Base-by-base conservation (phyloP, 2,888 invertebrate species). In the Ornithoptera priamus region DNA sequence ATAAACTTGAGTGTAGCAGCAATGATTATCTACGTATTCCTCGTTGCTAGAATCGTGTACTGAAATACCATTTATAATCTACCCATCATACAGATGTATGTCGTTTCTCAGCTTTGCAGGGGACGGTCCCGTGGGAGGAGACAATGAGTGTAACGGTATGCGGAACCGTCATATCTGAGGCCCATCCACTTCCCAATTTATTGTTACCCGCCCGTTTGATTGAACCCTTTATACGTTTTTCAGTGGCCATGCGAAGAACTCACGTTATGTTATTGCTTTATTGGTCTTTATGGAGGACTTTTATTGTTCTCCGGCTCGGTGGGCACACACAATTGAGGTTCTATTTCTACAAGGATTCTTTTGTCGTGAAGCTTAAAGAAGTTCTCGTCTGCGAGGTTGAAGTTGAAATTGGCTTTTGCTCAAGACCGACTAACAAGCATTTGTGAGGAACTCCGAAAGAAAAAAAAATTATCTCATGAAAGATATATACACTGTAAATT, bases 91-190 rank as follows among this genome's bases (percentile, higher is more conserved):
- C 57, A 62, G 66, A 56, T 39, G 58, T 66, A 30, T 62, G 67
- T 58, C 65, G 74, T 72, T 73, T 72, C 72, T 72, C 64, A 22
- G 53, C 58, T 36, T 53, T 59, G 50, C 68, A 64, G 65, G 61
- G 20, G 61, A 59, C 42, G 39, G 71, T 68, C 74, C 83, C 82
- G 87, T 85, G 85, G 85, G 86, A 79, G 85, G 72, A 77, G 76
- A 80, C 80, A 85, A 85, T 80, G 87, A 85, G 88, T 86, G 86
- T 87, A 88, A 81, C 82, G 88, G 89, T 76, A 90, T 84, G 88
- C 90, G 90, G 90, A 90, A 89, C 81, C 79, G 81, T 79, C 70
- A 70, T 62, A 70, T 65, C 73, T 70, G 46, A 63, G 50, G 70
- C 71, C 68, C 69, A 65, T 74, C 73, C 72, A 69, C 74, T 73